Conservation (phyloP, 2,888 invertebrate genomes). For the Epicampocera succincta region DNA sequence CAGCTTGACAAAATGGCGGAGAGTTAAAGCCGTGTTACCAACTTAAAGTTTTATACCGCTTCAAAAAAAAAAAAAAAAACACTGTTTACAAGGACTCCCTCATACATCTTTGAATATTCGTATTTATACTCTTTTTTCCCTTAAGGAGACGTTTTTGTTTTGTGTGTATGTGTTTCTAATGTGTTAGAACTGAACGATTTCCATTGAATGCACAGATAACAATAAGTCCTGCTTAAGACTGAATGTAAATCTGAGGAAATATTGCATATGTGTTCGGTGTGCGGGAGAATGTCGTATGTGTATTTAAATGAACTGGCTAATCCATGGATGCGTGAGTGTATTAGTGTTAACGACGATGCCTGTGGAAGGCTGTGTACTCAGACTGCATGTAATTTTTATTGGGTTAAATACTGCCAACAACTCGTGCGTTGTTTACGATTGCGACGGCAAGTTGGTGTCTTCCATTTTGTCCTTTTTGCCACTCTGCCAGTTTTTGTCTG, state of each 20-base stretch:
- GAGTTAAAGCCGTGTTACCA: no score
- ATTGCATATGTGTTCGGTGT: constrained; percentile 22
- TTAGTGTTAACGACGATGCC: constrained; percentile 54
- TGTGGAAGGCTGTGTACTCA: constrained; percentile 42
- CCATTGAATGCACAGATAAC: constrained; percentile 71
- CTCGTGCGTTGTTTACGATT: constrained; percentile 45
- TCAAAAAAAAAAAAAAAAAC: no score
- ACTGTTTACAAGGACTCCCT: no score
- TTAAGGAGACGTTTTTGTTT: not conserved
- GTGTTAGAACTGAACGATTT: constrained; percentile 59
- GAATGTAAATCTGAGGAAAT: constrained; percentile 63
- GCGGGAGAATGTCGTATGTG: not conserved
- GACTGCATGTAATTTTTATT: constrained; percentile 39
- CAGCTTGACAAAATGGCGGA: no score
- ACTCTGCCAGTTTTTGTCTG: constrained; percentile 19
- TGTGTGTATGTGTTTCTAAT: not conserved
- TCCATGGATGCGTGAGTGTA: constrained; percentile 34
- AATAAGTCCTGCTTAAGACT: constrained; percentile 71
- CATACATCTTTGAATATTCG: not conserved
- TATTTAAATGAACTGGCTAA: constrained; percentile 55
- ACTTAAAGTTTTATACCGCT: no score
- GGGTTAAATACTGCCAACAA: constrained; percentile 64
- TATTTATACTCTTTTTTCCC: not conserved
- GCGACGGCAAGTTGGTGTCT: not conserved
- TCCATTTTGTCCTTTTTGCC: not conserved